Evolutionary conservation across 2,113 vertebrate genomes (phyloP), one percentile per base, ranked within the genome.

Genomic region (Chloropsis cyanopogon): DNA sequence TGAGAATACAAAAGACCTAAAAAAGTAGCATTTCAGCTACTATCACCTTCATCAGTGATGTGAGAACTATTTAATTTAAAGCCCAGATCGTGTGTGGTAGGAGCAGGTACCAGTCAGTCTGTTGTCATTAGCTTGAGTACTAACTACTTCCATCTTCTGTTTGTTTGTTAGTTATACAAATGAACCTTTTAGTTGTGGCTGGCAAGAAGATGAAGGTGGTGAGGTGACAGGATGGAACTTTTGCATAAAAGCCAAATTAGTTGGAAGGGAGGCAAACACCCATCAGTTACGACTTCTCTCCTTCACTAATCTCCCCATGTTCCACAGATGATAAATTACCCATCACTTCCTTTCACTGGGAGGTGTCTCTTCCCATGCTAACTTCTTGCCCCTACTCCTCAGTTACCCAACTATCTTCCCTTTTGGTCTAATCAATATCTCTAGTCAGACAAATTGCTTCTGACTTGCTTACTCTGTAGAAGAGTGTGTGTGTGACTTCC

Each of bases 51-150:
- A 91, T 88, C 65, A 72, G 31, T 64, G 73, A 86, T 79, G 88
- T 42, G 54, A 89, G 73, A 75, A n/a, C 60, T 95, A 23, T 73
- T 93, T 94, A 29, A 90, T 89, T 96, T 83, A 86, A 93, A 96
- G 46, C 72, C 22, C 53, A 63, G 59, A 75, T n/a, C 95, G 76
- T 71, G 44, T 70, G 24, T 91, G 50, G 73, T 91, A 54, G 71
- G 63, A 24, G 10, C 28, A 22, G 89, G 70, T 82, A 92, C 68
- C 64, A 33, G 6, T 46, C 70, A 85, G 72, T 79, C 50, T 73
- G 61, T 65, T 96, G 90, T 93, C 73, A 90, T 96, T 97, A 95
- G 76, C 7, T 60, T 72, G 54, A 90, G 63, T 89, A 76, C 57
- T 96, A 57, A 64, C 70, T 83, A 41, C 81, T 94, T 90, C 52